Conservation (phyloP, 2,113 vertebrate genomes). For the Eretmodus cyanostictus region DNA sequence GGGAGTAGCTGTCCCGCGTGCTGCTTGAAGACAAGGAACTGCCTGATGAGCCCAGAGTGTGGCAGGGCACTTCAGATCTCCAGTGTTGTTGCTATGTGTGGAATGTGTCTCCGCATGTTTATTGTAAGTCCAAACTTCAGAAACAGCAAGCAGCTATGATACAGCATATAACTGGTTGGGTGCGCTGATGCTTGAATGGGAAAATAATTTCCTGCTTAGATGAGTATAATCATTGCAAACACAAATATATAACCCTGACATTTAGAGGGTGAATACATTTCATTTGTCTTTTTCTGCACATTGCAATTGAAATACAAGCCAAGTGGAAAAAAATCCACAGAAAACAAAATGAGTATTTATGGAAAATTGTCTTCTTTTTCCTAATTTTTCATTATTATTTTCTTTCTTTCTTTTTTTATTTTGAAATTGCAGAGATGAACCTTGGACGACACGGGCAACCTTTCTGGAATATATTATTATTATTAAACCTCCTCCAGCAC, state of each 20-base stretch:
- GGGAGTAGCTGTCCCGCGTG: slow-evolving; percentile 52
- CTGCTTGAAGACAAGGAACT: slow-evolving; percentile 55
- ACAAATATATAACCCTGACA: background rate
- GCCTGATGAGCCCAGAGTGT: slow-evolving; percentile 71
- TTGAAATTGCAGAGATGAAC: slow-evolving; percentile 7
- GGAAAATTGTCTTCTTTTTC: background rate
- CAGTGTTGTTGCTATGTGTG: slow-evolving; percentile 56
- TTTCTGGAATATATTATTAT: background rate
- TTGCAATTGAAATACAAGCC: background rate
- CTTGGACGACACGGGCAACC: background rate
- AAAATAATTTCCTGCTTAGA: background rate
- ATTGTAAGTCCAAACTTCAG: slow-evolving; percentile 55
- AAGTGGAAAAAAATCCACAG: background rate
- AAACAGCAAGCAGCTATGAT: background rate
- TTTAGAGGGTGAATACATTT: background rate
- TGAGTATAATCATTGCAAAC: background rate
- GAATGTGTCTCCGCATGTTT: slow-evolving; percentile 62
- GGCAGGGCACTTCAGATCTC: slow-evolving; percentile 67
- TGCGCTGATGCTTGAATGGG: background rate
- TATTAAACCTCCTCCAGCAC: background rate
- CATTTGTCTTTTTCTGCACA: background rate
- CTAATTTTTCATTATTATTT: background rate
- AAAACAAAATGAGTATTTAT: background rate
- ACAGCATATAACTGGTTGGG: background rate
- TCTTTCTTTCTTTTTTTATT: background rate